Base-by-base conservation (phyloP, 2,888 invertebrate species). In the Patella ulyssiponensis region DNA sequence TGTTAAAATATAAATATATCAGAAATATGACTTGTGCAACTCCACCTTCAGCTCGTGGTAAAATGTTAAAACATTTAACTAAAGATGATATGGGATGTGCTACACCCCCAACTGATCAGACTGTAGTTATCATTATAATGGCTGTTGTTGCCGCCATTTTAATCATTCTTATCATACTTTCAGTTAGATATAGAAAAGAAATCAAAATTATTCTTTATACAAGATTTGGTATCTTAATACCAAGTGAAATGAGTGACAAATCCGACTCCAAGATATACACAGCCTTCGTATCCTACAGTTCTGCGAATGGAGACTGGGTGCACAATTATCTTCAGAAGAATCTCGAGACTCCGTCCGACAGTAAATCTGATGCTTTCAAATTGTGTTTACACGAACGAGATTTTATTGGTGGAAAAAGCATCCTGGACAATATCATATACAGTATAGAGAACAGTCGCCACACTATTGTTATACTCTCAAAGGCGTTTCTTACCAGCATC, bases 271-370 rank as follows among this genome's bases (percentile, higher is more conserved):
- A 82, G 74, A 74, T 15, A 12, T 97, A 95, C 92, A 97, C 97
- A 92, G 96, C 96, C 74, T 97, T 97, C 92, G 94, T 97, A 85
- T 96, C 96, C 91, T 97, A 97, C 92, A 96, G 96, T 92, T 95
- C 95, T 70, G 96, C 96, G 92, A 96, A 97, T 92, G 96, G 96
- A 91, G 94, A 95, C 74, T 96, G 96, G 94, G 96, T 96, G 70
- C 94, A 95, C 58, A 96, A 96, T 89, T 95, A 96, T 87, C 93
- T 96, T 70, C 95, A 95, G 33, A 95, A 95, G 44, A 94, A 95
- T 81, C 92, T 96, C 82, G 96, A 96, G 92, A 95, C 95, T 87
- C 95, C 95, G 44, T 44, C 44, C 44, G 94, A 94, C 86, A 64
- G 14, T 23, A 23, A 23, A 20, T 20, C 11, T 23, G 11, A 11